Evolutionary conservation across 2,113 vertebrate genomes (phyloP).

Genomic region (Eublepharis macularius): DNA sequence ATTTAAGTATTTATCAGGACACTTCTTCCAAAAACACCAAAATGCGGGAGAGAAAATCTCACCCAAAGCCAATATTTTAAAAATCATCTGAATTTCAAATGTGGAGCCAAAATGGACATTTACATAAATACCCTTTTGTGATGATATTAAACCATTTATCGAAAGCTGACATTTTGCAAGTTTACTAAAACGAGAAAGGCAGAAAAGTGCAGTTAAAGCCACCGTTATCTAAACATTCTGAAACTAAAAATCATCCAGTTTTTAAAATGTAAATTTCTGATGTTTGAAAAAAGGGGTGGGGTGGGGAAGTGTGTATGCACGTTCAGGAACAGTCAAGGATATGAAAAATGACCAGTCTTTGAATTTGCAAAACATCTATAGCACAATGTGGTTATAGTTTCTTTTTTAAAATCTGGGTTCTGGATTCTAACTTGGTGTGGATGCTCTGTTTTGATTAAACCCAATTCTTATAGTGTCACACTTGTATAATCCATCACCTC

Average conservation of each 20-base stretch:
- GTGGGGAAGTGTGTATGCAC: not conserved
- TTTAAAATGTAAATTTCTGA: not conserved
- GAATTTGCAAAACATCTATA: not conserved
- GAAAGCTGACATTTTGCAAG: not conserved
- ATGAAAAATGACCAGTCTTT: not conserved
- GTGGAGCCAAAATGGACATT: not conserved
- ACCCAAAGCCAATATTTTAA: not conserved
- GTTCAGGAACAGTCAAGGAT: not conserved
- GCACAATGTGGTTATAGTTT: not conserved
- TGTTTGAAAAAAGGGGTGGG: not conserved
- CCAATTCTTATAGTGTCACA: not conserved
- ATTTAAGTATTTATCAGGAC: not conserved
- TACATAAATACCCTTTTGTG: not conserved
- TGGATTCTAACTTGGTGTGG: not conserved
- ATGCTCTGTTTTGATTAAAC: constrained; percentile 4
- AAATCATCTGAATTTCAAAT: not conserved
- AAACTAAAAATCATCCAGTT: not conserved
- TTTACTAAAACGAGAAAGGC: not conserved
- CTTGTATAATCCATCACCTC: not conserved
- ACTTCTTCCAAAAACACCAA: not conserved
- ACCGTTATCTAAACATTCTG: not conserved
- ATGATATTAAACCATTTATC: not conserved
- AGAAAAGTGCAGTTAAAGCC: not conserved
- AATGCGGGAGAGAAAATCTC: not conserved
- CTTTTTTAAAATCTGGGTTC: not conserved